Evolutionary conservation across 2,797 vertebrate genomes (phyloP), one percentile per base, ranked within the genome.

Genomic region (Varecia variegata): DNA sequence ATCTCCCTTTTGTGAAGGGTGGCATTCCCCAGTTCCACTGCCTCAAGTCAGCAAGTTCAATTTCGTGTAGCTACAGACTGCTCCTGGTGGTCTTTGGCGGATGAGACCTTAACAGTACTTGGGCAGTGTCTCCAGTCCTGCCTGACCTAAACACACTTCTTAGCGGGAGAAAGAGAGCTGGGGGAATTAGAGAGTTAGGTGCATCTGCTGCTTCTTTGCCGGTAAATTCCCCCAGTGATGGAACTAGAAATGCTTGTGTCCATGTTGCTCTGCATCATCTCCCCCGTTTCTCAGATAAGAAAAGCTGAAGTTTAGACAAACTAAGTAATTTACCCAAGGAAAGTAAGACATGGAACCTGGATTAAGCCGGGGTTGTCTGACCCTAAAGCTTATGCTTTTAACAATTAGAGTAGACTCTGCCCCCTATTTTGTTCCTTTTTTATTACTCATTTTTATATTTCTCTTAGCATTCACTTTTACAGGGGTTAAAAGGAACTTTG

Each of bases 151-250:
- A 23, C 12, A 15, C 4, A 32, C 1, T 67, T 74, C 40, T n/a
- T 7, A 38, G 21, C 3, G 7, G 45, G 25, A 23, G 27, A 47
- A 67, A 30, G 27, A 73, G 4, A 80, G 0, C 14, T 54, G 38
- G 30, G n/a, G 12, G 25, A n/a, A 3, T n/a, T 52, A 4, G 3
- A 4, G n/a, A n/a, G 2, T n/a, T 52, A 4, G 3, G 2, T 17
- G 4, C 9, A 40, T 5, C n/a, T 73, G 27, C 4, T 65, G 1
- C 15, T 74, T 14, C 17, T 80, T 47, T 70, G 35, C 13, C 27
- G 73, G 3, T 25, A 40, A 30, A 5, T 30, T 50, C 54, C 10
- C 47, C 20, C 79, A 43, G 8, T 52, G 71, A 3, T 20, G 40
- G 58, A 80, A 43, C 14, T 32, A 43, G 18, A 67, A 10, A 83